Base-by-base conservation (phyloP, 2,888 invertebrate species). In the Parnassius smintheus region DNA sequence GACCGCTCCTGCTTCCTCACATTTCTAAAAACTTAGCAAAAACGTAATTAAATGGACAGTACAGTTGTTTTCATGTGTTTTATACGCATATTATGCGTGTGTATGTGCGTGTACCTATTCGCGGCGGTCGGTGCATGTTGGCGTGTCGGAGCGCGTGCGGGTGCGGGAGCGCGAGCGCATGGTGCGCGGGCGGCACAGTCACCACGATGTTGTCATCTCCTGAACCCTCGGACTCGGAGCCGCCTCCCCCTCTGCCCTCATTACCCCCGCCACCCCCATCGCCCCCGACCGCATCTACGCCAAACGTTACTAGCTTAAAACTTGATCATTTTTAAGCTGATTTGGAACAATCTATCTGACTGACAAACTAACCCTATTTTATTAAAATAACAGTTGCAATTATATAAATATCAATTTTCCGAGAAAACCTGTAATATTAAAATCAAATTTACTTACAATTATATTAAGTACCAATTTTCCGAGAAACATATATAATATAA, bases 191-290 rank as follows among this genome's bases (percentile, higher is more conserved):
- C 67, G 93, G 93, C 82, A 94, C 89, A 69, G 88, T 93, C 68
- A 93, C 92, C 60, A 93, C 93, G 75, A 93, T 92, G 83, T 93
- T 92, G 83, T 94, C 92, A 73, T 91, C 92, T 61, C 80, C 92
- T 53, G 93, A 93, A 60, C 86, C 93, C 77, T 93, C 93, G 52
- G 92, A 93, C 72, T 92, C 91, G 61, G 83, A 83, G 55, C 65
- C 80, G 68, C 76, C 72, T 68, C 76, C 72, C 64, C 75, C 76
- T 56, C 61, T 70, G 64, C 66, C 67, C 64, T 66, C 65, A 64
- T 70, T 70, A 66, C 65, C 72, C 59, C 64, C 68, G 55, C 71
- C 71, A 68, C 66, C 70, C 65, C 66, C 69, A 70, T 66, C 60
- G 68, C 72, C 57, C 62, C 53, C 52, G 52, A 58, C 62, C 52